Base-by-base conservation (phyloP, 2,113 vertebrate genomes). In the Phylloscopus trochiloides region DNA sequence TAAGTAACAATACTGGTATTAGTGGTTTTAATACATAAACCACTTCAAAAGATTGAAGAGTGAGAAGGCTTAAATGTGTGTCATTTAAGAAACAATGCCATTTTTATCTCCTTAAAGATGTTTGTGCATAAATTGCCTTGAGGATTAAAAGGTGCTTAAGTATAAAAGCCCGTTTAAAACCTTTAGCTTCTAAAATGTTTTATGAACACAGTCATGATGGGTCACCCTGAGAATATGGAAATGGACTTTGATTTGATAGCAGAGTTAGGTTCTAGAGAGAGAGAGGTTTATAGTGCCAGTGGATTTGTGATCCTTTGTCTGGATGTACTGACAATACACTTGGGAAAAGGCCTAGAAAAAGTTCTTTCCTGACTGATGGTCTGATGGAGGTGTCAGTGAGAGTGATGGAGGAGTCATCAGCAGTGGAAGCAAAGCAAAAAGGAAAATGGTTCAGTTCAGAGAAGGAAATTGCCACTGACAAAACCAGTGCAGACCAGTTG, bases 71-170 rank as follows among this genome's bases (percentile, higher is more conserved):
- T 65, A 59, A 85, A 78, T 25, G 19, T 40, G 8, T n/a, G 40
- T 28, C 61, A 72, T 71, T 88, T 79, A 75, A 75, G 51, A 95
- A 93, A 97, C 81, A 91, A 94, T 82, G 43, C 18, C 32, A 48
- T 93, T 82, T 90, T 88, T 77, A 87, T 91, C 65, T 91, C 70
- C 84, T 87, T 78, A 85, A 68, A 91, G n/a, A 78, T 87, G 36
- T 82, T 94, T 88, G 34, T 87, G 77, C 65, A 91, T 82, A 82
- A 90, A 87, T 75, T 94, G 57, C 38, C 82, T 91, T 25, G 42
- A 47, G 57, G 81, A 96, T 91, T 96, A 95, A 91, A 92, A 85
- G 18, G 14, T 91, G 32, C 13, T 87, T 84, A 94, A 89, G 43
- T 65, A 63, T 43, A 85, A 94, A 97, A 85, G 2, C 26, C 31